Conservation (phyloP, 2,797 vertebrate genomes). For the Hylomyscus alleni region DNA sequence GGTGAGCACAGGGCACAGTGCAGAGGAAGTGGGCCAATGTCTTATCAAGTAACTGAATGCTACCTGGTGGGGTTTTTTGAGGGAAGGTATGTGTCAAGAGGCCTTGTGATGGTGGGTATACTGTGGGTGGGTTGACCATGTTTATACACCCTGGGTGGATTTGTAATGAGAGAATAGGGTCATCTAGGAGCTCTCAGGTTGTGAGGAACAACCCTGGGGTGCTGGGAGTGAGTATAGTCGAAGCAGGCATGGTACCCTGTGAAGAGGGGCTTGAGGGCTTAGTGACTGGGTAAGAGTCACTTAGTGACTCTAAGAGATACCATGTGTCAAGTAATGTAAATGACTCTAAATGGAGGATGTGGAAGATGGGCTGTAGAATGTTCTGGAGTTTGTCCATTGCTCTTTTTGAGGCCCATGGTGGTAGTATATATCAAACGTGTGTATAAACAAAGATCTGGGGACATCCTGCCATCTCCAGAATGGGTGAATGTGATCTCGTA, state of each 20-base stretch:
- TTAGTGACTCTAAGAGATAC: neutral
- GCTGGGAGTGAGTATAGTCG: neutral
- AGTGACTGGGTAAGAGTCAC: neutral
- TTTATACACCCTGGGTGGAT: neutral
- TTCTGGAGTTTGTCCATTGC: neutral
- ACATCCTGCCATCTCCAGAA: neutral
- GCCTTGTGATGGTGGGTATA: neutral
- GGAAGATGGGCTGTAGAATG: neutral
- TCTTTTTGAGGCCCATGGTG: neutral
- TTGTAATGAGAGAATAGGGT: neutral
- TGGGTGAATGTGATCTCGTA: neutral
- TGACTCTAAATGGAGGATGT: neutral
- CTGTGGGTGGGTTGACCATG: fast-evolving
- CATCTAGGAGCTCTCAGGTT: neutral
- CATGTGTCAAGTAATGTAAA: neutral
- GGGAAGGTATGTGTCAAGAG: neutral
- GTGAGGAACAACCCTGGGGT: neutral
- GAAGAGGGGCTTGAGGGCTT: neutral
- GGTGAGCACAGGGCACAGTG: neutral
- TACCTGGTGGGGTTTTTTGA: neutral
- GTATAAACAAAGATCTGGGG: neutral
- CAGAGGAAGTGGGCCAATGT: neutral
- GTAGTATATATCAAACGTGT: neutral
- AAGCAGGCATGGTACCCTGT: neutral
- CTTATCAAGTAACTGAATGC: neutral